These are phyloP conservation scores for Frankliniella fusca DNA, from an alignment of 2,888 invertebrate genomes.

Conservation along the genomic window DNA sequence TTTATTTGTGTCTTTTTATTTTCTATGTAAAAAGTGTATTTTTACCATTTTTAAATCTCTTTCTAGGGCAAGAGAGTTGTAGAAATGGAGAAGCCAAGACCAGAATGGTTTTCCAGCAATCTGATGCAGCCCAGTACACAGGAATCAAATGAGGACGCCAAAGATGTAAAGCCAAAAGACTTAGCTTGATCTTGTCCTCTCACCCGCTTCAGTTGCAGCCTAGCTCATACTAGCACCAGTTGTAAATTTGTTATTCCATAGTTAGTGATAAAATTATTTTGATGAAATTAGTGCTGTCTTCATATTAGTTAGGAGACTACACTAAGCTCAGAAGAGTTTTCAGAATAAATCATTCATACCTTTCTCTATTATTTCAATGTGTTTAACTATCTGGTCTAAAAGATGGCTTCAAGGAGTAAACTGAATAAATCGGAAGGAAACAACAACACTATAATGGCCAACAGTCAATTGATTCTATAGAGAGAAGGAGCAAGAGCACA, in stretches of 20 bases:
- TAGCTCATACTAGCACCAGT: not conserved
- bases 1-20: conserved; percentile 27
- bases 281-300: too few species aligned
- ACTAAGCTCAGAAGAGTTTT: not conserved
- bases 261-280: too few species aligned
- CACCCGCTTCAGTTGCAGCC: not conserved
- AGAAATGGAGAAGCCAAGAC: conserved; percentile 79
- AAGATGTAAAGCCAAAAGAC: conserved; percentile 53
- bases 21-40: conserved; percentile 13
- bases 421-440: not conserved
- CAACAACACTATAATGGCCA: too few species aligned
- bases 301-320: too few species aligned
- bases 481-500: too few species aligned
- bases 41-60: conserved; percentile 29
- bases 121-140: conserved; percentile 74
- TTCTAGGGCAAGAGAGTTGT: conserved; percentile 66
- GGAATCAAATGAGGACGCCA: conserved; percentile 55
- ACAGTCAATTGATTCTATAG: too few species aligned
- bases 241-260: too few species aligned
- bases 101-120: conserved; percentile 84
- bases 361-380: too few species aligned
- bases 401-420: too few species aligned
- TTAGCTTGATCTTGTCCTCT: conserved; percentile 35
- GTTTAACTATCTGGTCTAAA: not conserved
- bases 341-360: too few species aligned